Evolutionary conservation across 2,888 invertebrate genomes (phyloP).

Genomic region (Spilarctia lutea): DNA sequence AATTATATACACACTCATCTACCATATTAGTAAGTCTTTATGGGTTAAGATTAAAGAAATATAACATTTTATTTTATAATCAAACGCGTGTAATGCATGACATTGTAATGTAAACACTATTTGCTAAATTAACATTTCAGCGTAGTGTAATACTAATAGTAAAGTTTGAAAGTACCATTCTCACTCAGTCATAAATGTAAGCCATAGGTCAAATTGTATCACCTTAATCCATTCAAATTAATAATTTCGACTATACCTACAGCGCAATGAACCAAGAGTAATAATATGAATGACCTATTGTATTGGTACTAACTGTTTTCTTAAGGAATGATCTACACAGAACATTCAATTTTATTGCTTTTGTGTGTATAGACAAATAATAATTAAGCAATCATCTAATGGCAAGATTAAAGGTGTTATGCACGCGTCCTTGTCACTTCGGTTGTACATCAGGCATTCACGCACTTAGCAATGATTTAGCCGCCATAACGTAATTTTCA

Average conservation of each 20-base stretch:
- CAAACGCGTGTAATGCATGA: constrained; percentile 32
- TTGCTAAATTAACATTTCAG: constrained; percentile 31
- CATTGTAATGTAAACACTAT: constrained; percentile 28
- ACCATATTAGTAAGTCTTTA: constrained; percentile 22
- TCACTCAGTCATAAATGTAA: constrained; percentile 28
- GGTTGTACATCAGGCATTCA: constrained; percentile 72
- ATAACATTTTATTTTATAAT: constrained; percentile 34
- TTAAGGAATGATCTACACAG: constrained; percentile 27
- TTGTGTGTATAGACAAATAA: constrained; percentile 28
- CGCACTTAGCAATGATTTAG: constrained; percentile 72
- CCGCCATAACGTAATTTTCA: constrained; percentile 62
- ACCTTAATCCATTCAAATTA: constrained; percentile 28
- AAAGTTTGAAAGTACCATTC: constrained; percentile 17
- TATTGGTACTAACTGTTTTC: constrained; percentile 37
- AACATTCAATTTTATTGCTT: constrained; percentile 39
- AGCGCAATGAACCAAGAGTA: constrained; percentile 24
- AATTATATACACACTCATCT: constrained; percentile 38
- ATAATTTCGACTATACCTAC: constrained; percentile 27
- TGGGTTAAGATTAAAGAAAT: constrained; percentile 18
- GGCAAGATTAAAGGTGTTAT: constrained; percentile 37
- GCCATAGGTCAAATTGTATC: constrained; percentile 36
- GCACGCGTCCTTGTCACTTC: constrained; percentile 54
- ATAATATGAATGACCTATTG: constrained; percentile 43
- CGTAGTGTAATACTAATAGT: constrained; percentile 22
- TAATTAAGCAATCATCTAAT: constrained; percentile 24